phyloP scores from a whole-genome alignment of 2,888 invertebrate species.

The Phasia obesa region DNA sequence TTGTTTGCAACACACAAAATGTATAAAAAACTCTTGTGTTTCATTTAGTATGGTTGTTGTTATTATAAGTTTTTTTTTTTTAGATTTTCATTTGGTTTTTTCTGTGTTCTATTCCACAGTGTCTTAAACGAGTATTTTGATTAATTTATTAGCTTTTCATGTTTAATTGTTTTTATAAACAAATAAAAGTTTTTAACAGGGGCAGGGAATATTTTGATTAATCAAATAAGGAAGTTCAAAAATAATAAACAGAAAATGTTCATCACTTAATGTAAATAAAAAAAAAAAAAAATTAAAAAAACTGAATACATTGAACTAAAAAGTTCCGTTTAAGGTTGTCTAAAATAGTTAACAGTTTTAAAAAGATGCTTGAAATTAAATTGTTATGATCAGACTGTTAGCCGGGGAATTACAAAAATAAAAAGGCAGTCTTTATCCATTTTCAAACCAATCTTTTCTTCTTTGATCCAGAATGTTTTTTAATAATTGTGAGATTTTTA shows the following conservation, averaged over 20 bases:
- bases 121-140: slow-evolving; percentile 65
- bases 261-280: too few species aligned
- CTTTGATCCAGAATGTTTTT: too few species aligned
- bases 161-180: slow-evolving; percentile 70
- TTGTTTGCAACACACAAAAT: slow-evolving; percentile 40
- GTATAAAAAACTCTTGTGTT: slow-evolving; percentile 12
- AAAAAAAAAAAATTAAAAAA: too few species aligned
- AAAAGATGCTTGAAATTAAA: too few species aligned
- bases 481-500: too few species aligned
- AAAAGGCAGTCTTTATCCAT: too few species aligned
- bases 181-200: slow-evolving; percentile 45
- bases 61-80: slow-evolving; percentile 39
- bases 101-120: slow-evolving; percentile 48
- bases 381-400: too few species aligned
- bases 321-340: too few species aligned
- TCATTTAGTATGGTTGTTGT: slow-evolving; percentile 45
- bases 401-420: too few species aligned
- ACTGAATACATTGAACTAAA: too few species aligned
- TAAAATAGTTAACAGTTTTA: too few species aligned
- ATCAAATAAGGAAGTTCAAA: slow-evolving; percentile 29
- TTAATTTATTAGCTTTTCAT: slow-evolving; percentile 70
- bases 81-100: slow-evolving; percentile 20
- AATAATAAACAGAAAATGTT: slow-evolving; percentile 27
- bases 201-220: slow-evolving; percentile 18
- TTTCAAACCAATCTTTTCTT: too few species aligned